A percentile compares a stretch with the other conserved stretches of the same genome.
Conservation (phyloP, 2,113 vertebrate species). For the Scatophagus argus region DNA sequence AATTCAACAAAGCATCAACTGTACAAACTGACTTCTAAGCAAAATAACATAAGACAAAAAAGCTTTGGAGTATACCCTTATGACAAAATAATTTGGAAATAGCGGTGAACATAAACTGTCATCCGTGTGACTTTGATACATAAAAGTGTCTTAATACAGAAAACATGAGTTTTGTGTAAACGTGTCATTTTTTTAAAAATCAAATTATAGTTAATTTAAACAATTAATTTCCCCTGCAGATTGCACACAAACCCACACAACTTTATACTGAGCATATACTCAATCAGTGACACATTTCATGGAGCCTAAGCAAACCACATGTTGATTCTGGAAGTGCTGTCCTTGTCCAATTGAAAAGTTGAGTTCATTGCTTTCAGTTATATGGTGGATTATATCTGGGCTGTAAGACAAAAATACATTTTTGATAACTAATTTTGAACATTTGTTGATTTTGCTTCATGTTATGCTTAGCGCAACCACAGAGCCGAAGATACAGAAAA, state of each 20-base stretch:
- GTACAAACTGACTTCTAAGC: slow-evolving; percentile 19
- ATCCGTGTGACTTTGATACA: slow-evolving; percentile 3
- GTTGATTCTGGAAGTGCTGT: slow-evolving; percentile 73
- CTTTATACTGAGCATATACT: neutral
- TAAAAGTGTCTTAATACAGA: neutral
- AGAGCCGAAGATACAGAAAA: slow-evolving; percentile 42
- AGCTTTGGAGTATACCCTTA: neutral
- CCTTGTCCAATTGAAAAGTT: slow-evolving; percentile 75
- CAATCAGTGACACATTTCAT: slow-evolving; percentile 40
- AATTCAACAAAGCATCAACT: slow-evolving; percentile 10
- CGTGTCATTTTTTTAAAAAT: slow-evolving; percentile 13
- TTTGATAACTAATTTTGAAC: slow-evolving; percentile 56
- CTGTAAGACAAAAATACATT: slow-evolving; percentile 86
- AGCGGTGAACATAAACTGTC: neutral
- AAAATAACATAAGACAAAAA: slow-evolving; percentile 11
- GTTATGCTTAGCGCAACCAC: slow-evolving; percentile 42
- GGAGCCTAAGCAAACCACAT: slow-evolving; percentile 64
- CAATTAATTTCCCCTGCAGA: slow-evolving; percentile 18
- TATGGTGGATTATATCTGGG: slow-evolving; percentile 82
- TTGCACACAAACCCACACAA: neutral
- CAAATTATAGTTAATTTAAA: slow-evolving; percentile 62
- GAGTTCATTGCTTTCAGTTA: slow-evolving; percentile 82
- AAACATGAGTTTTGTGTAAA: slow-evolving; percentile 8
- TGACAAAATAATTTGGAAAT: slow-evolving; percentile 13
- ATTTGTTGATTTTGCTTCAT: neutral